Base-by-base conservation (phyloP, 2,113 vertebrate species). In the Riparia riparia region DNA sequence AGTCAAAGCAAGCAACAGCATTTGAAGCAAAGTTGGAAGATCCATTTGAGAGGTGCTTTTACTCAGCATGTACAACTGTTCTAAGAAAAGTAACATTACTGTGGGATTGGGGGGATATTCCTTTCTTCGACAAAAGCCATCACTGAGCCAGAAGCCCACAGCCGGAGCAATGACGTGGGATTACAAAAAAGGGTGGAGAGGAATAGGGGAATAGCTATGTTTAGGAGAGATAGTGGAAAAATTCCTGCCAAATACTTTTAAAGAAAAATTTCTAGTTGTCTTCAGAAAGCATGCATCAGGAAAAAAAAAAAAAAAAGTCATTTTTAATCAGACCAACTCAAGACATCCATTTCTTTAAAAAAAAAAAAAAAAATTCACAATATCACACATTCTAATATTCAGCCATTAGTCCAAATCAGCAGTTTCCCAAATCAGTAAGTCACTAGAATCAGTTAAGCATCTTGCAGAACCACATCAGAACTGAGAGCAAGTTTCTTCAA, bases 31-130 rank as follows among this genome's bases (percentile, higher is more conserved):
- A 68, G 14, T 34, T 25, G 7, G 44, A 63, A 89, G 47, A 50
- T 18, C n/a, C 4, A 0, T 9, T 29, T 7, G 29, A 89, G 60
- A 51, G 6, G 39, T 41, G 39, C 41, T 78, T 82, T 71, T 53
- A 49, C 72, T 81, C 42, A 44, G 19, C 5, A 9, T 26, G 5
- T 29, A 17, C 7, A 14, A 50, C 20, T 39, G 39, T 25, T 39
- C 24, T 22, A n/a, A 26, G 25, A 80, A 82, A 81, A 71, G 37
- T 17, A 39, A 71, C 60, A 50, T 79, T 24, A 31, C 17, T 17
- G 25, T 0, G 0, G 13, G 12, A 3, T 6, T 20, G 12, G 29
- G 39, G 29, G 26, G 26, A 86, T 63, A 41, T 10, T 28, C 20
- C 39, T 17, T 28, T 50, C 61, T 41, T 12, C 26, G 69, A 50